Evolutionary conservation across 2,797 vertebrate genomes (phyloP), one percentile per base, ranked within the genome.

Genomic region (Acanthis flammea): DNA sequence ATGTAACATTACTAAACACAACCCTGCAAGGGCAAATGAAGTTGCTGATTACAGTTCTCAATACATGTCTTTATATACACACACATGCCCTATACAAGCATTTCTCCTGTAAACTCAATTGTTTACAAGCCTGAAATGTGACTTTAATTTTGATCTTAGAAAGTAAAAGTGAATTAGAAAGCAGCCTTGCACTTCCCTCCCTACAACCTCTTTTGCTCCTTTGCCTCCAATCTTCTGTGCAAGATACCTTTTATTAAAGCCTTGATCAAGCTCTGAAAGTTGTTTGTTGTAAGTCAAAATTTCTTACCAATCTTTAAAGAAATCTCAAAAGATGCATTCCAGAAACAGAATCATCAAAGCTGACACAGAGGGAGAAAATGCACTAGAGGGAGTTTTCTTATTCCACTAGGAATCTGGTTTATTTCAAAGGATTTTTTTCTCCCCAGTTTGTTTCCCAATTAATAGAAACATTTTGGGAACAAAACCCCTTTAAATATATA

Each of bases 321-420:
- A 91, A 97, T 97, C 95, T 97, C 86, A 92, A 88, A 96, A 96
- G 83, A 93, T 81, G 66, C 0, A 2, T 94, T 86, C 91, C 96
- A 94, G 96, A 96, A 96, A 93, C n/a, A 96, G 57, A 95, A 90
- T 77, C 82, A 92, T 94, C 97, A 97, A 97, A 96, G 74, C 45
- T 87, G 68, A 94, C 73, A 92, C 53, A 94, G 83, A 92, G 85
- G 83, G 82, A 94, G 95, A 90, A 95, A 88, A 93, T 58, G 70
- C 54, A 86, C 70, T 86, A 44, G 58, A 95, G 74, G 31, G 44
- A 96, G 85, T 92, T 92, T 89, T 96, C 93, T 92, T 94, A 91
- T 83, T 92, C 86, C 86, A 39, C 62, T 63, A 94, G 70, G 91
- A 94, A 92, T 86, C 91, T 97, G 95, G 89, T 95, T 96, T 93